Percentiles rank a stretch among this genome's conserved stretches.
phyloP scores from a whole-genome alignment of 2,888 invertebrate species.

The Myopa tessellatipennis region DNA sequence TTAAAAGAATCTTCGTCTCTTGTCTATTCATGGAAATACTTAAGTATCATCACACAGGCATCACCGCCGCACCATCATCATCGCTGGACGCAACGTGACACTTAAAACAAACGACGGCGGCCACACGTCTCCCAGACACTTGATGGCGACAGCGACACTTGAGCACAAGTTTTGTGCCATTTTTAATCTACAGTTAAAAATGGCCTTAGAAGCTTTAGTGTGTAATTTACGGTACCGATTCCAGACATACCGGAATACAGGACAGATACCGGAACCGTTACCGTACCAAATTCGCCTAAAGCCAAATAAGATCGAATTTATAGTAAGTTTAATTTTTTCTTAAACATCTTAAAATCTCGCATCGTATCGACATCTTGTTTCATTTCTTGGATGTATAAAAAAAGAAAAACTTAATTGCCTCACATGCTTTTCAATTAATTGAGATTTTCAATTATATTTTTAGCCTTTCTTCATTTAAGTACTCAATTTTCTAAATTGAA shows the following conservation, averaged over 20 bases:
- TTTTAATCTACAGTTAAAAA: conserved; percentile 31
- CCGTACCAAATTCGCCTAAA: no score
- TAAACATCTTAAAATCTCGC: no score
- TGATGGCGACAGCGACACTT: conserved; percentile 53
- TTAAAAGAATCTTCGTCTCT: background rate
- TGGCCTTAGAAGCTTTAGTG: background rate
- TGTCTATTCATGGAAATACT: background rate
- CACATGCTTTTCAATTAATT: no score
- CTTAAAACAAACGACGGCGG: conserved; percentile 11
- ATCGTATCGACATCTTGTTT: background rate
- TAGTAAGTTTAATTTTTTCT: no score
- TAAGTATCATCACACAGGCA: background rate
- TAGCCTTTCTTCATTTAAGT: no score
- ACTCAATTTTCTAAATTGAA: no score
- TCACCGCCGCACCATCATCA: background rate
- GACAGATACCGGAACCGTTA: no score
- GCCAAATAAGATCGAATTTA: no score
- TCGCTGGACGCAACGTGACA: background rate
- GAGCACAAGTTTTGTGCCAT: conserved; percentile 56
- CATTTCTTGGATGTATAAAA: background rate
- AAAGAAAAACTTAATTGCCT: no score
- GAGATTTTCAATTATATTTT: no score
- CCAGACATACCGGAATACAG: no score
- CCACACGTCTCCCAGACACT: conserved; percentile 31
- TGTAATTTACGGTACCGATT: background rate